Conservation (phyloP, 1,140 invertebrate species). For the Galleria mellonella region DNA sequence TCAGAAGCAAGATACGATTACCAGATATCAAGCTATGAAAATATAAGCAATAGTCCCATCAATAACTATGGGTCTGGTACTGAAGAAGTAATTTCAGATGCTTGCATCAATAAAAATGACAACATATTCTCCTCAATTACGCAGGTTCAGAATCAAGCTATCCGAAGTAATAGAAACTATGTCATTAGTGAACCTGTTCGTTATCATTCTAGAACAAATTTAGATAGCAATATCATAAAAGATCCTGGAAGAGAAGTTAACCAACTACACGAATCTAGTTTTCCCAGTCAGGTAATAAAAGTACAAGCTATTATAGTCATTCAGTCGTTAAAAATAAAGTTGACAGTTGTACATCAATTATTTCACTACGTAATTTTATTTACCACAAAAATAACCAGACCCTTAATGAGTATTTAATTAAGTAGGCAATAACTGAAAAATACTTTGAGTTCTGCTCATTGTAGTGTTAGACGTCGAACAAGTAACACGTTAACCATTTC, state of each 20-base stretch:
- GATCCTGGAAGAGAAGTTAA: slow-evolving; percentile 43
- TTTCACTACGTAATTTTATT: slow-evolving; percentile 24
- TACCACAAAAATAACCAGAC: slow-evolving; percentile 58
- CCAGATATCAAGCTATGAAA: slow-evolving; percentile 54
- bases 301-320: slow-evolving; percentile 22
- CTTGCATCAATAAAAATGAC: slow-evolving; percentile 34
- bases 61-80: slow-evolving; percentile 40
- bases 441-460: slow-evolving; percentile 39
- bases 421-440: slow-evolving; percentile 45
- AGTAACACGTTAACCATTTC: slow-evolving; percentile 23
- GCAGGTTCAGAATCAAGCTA: slow-evolving; percentile 34
- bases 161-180: slow-evolving; percentile 40
- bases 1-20: slow-evolving; percentile 56
- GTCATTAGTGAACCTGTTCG: slow-evolving; percentile 36
- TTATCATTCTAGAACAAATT: slow-evolving; percentile 39
- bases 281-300: slow-evolving; percentile 47
- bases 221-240: slow-evolving; percentile 37
- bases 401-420: slow-evolving; percentile 63
- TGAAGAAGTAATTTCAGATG: slow-evolving; percentile 40
- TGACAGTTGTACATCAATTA: not conserved
- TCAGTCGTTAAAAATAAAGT: not conserved
- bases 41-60: slow-evolving; percentile 48
- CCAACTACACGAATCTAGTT: slow-evolving; percentile 47
- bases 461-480: slow-evolving; percentile 14
- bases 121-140: slow-evolving; percentile 26